Conservation (phyloP, 2,113 vertebrate genomes). For the Cnemophilus loriae region DNA sequence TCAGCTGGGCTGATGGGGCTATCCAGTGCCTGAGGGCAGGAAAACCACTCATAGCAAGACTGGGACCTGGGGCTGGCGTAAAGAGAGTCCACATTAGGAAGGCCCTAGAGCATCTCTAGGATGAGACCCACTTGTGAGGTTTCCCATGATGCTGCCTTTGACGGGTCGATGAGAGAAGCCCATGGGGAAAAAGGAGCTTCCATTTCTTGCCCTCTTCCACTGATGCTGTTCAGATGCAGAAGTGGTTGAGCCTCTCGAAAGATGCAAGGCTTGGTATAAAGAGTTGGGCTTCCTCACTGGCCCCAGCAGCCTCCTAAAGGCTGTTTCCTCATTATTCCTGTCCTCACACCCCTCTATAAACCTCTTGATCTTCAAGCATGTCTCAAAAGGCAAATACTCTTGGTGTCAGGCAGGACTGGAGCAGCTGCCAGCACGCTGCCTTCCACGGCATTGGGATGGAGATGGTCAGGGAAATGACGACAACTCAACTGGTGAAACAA, state of each 20-base stretch:
- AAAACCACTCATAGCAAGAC: neutral
- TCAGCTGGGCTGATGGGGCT: rapidly evolving
- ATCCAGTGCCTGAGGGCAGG: neutral
- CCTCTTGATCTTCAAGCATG: neutral
- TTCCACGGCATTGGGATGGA: rapidly evolving
- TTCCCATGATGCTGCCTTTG: neutral
- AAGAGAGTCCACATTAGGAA: neutral
- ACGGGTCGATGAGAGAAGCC: neutral
- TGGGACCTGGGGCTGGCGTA: neutral
- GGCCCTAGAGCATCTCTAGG: neutral
- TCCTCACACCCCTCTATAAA: neutral
- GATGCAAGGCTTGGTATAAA: neutral
- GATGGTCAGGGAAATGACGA: neutral
- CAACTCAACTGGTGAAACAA: neutral
- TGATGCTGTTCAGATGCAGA: neutral
- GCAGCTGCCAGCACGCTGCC: neutral
- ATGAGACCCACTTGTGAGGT: neutral
- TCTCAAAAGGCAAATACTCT: neutral
- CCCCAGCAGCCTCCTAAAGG: neutral
- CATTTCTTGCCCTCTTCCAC: neutral
- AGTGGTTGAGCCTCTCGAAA: neutral
- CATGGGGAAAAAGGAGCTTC: neutral
- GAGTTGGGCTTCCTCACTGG: neutral
- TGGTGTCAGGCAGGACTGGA: neutral
- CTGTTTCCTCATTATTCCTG: neutral